Evolutionary conservation across 2,888 invertebrate species (phyloP).

Genomic region (Blastobasis lacticolella): DNA sequence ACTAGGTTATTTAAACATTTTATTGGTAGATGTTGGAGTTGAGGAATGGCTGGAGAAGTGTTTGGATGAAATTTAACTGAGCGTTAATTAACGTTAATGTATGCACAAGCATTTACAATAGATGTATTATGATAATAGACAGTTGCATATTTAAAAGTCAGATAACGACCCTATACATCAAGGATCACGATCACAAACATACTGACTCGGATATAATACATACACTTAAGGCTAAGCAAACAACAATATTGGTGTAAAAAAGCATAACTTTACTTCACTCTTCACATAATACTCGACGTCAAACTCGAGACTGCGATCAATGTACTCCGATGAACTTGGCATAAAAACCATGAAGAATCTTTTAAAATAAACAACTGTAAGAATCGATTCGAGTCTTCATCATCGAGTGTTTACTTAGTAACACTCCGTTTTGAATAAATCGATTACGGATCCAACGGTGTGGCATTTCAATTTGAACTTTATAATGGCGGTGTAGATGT

Average conservation of each 20-base stretch:
- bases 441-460: conserved; percentile 41
- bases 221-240: conserved; percentile 16
- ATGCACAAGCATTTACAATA: too few relatives aligned
- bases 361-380: conserved; percentile 61
- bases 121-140: too few relatives aligned
- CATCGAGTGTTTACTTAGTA: conserved; percentile 67
- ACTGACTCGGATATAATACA: conserved; percentile 16
- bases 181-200: conserved; percentile 17
- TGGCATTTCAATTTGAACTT: conserved; percentile 21
- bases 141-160: too few relatives aligned
- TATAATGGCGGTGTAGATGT: conserved; percentile 13
- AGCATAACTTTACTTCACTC: conserved; percentile 33
- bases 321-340: conserved; percentile 48
- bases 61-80: neutral
- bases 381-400: conserved; percentile 60
- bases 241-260: conserved; percentile 36
- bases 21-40: neutral
- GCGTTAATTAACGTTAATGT: too few relatives aligned
- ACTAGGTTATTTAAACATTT: neutral
- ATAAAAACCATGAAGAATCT: conserved; percentile 58
- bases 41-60: neutral
- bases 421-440: conserved; percentile 64
- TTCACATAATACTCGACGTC: conserved; percentile 50
- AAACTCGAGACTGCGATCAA: conserved; percentile 39
- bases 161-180: neutral